Percentiles rank a stretch among this genome's conserved stretches.
These are phyloP conservation scores for Drosophila tani DNA, from an alignment of 1,140 invertebrate genomes.

Conservation along the genomic window DNA sequence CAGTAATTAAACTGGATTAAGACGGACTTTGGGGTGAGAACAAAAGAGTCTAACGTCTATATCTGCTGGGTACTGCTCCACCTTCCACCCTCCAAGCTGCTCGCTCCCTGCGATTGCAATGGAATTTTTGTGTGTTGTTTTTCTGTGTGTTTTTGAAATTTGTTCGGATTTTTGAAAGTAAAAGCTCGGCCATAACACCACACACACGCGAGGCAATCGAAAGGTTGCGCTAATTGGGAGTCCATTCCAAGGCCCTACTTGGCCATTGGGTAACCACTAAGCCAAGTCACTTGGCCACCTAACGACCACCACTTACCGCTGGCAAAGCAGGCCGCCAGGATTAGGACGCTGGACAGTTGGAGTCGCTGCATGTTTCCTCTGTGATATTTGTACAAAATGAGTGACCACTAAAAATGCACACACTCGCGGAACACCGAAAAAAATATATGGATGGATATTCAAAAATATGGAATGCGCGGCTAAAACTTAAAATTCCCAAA, in stretches of 20 bases:
- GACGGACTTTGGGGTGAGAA: conserved; percentile 22
- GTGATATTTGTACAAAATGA: not conserved
- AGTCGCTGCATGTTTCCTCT: conserved; percentile 52
- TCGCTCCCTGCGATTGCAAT: conserved; percentile 2
- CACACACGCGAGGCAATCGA: conserved; percentile 46
- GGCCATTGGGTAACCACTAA: conserved; percentile 10
- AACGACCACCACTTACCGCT: conserved; percentile 53
- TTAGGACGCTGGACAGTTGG: conserved; percentile 53
- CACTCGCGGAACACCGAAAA: conserved; percentile 20
- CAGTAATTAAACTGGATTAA: conserved; percentile 56
- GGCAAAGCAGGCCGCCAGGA: conserved; percentile 62
- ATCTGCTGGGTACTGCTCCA: not conserved
- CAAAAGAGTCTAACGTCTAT: conserved; percentile 31
- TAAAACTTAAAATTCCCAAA: conserved; percentile 10
- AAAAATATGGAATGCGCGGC: conserved; percentile 1
- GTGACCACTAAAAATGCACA: not conserved
- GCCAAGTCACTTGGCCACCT: not conserved
- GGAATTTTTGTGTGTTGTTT: conserved; percentile 12
- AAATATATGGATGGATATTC: conserved; percentile 13
- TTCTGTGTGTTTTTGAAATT: conserved; percentile 11
- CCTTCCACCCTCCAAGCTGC: not conserved
- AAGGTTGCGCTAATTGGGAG: conserved; percentile 65
- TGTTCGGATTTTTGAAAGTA: conserved; percentile 74
- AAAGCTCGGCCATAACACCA: conserved; percentile 50
- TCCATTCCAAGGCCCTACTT: conserved; percentile 21